These are phyloP conservation scores for Ceratoteleas bidentatus DNA, from an alignment of 1,140 invertebrate species.

Conservation along the genomic window DNA sequence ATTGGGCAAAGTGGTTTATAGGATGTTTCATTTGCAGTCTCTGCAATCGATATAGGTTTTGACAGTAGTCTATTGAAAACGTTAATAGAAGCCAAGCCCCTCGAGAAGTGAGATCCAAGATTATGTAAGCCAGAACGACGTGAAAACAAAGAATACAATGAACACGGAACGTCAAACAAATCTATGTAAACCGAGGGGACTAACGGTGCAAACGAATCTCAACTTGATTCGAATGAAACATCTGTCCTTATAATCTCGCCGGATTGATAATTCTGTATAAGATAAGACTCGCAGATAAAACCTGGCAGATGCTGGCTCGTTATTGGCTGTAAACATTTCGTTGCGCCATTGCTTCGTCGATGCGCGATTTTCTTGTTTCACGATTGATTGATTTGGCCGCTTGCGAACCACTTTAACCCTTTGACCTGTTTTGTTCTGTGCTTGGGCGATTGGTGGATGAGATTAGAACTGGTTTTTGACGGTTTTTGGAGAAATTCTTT, in stretches of 20 bases:
- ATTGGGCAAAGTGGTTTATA: constrained; percentile 61
- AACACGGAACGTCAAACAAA: constrained; percentile 74
- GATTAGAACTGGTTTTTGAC: no score
- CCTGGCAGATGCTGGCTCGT: constrained; percentile 62
- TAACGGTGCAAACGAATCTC: constrained; percentile 66
- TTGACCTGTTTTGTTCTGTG: no score
- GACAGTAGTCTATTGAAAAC: constrained; percentile 70
- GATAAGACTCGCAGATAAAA: constrained; percentile 62
- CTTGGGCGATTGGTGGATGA: no score
- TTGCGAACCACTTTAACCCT: no score
- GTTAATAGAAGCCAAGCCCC: constrained; percentile 70
- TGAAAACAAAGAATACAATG: constrained; percentile 75
- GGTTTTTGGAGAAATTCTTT: no score
- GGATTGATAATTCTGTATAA: constrained; percentile 59
- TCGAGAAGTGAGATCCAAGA: constrained; percentile 70
- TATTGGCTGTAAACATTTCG: no score
- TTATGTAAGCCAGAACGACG: constrained; percentile 75
- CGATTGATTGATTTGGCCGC: no score
- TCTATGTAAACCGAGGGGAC: constrained; percentile 72
- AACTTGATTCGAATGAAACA: constrained; percentile 71
- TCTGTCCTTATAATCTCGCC: constrained; percentile 71
- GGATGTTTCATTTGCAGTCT: constrained; percentile 65
- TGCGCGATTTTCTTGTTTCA: no score
- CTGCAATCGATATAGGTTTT: constrained; percentile 70
- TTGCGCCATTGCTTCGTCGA: no score